Base-by-base conservation (phyloP, 2,113 vertebrate genomes). In the Castor canadensis region DNA sequence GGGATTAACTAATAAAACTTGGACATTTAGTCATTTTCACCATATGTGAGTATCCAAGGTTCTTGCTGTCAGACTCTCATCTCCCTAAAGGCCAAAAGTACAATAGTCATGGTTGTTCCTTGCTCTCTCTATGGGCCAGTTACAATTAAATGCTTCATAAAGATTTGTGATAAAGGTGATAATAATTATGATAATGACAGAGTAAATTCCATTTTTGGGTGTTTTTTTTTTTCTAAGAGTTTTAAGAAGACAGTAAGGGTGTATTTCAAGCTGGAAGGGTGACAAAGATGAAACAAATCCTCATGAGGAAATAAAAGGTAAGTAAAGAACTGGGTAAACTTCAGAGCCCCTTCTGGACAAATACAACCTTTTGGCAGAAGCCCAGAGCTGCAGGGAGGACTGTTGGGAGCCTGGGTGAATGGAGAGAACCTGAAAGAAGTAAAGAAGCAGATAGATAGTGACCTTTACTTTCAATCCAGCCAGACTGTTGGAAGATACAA, bases 371-470 rank as follows among this genome's bases (percentile, higher is more conserved):
- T n/a, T 9, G 69, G 54, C 19, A 45, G 47, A 71, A 71, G 60
- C n/a, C 85, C 77, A 81, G 75, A 15, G 35, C 35, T 26, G 0
- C 8, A 38, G 26, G 86, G 60, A 92, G 60, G 40, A 30, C 5
- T 0, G 20, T 1, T 0, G 54, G 7, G n/a, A 28, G 17, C 32
- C 0, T 2, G 24, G 30, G 4, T 35, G 0, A 28, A 85, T 9
- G 28, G 19, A 49, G 35, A 38, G 32, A 22, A 17, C 32, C 45
- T 10, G 88, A 47, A 6, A 26, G 52, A 5, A 38, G 66, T 64
- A 38, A 32, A 76, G 60, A 24, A 20, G 32, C 1, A 0, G n/a
- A 5, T 9, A 28, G n/a, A 56, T 0, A 30, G 22, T 20, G 77
- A 60, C 67, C 32, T 93, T 77, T n/a, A 10, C 67, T 54, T 92